These are phyloP conservation scores for Nycteola revayana DNA, from an alignment of 2,888 invertebrate species.

Conservation along the genomic window DNA sequence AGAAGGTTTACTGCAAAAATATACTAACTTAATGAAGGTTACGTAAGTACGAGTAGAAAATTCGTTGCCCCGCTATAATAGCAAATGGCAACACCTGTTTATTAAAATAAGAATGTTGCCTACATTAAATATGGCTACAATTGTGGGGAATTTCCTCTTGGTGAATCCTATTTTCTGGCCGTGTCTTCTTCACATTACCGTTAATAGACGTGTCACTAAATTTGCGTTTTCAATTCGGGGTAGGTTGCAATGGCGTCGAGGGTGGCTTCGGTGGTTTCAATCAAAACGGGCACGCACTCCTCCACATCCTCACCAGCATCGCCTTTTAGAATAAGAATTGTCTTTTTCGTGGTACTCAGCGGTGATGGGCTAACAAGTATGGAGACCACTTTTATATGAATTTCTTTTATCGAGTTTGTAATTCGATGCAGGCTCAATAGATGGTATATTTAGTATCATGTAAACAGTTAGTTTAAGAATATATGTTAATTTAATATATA, in stretches of 20 bases:
- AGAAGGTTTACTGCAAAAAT: conserved; percentile 18
- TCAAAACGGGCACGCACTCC: conserved; percentile 79
- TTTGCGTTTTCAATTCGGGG: conserved; percentile 77
- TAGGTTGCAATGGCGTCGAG: conserved; percentile 43
- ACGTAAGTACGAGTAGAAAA: conserved; percentile 21
- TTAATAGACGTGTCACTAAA: conserved; percentile 79
- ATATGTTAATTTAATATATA: conserved; percentile 21
- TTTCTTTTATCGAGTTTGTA: too few relatives aligned
- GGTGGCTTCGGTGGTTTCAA: conserved; percentile 66
- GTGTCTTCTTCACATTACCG: conserved; percentile 61
- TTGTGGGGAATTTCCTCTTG: conserved; percentile 37
- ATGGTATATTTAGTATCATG: too few relatives aligned
- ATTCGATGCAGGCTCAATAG: too few relatives aligned
- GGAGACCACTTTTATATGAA: conserved; percentile 50
- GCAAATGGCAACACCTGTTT: conserved; percentile 25
- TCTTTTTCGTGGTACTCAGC: conserved; percentile 74
- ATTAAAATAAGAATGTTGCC: conserved; percentile 34
- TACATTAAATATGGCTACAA: conserved; percentile 36
- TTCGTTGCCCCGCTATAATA: conserved; percentile 14
- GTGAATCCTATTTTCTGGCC: conserved; percentile 58
- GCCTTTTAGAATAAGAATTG: conserved; percentile 82
- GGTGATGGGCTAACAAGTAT: conserved; percentile 46
- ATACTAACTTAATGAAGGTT: conserved; percentile 21
- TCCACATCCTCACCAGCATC: conserved; percentile 73
- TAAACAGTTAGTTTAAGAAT: too few relatives aligned